Evolutionary conservation across 1,140 invertebrate genomes (phyloP).

Genomic region (Drosophila insularis): DNA sequence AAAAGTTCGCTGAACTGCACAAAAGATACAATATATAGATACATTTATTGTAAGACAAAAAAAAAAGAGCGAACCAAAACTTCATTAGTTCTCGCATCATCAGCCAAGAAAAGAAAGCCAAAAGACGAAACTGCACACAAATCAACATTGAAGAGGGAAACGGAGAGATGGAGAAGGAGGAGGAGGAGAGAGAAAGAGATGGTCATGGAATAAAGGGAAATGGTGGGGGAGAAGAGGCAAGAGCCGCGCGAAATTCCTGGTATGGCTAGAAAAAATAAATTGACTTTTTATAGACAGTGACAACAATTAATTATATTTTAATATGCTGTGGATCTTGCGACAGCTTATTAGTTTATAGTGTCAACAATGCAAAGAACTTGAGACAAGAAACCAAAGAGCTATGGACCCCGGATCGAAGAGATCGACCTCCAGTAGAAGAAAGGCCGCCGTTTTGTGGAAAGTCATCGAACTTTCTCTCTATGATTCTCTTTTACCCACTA

Average conservation of each 20-base stretch:
- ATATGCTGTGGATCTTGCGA: constrained; percentile 64
- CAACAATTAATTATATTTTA: constrained; percentile 81
- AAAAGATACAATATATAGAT: constrained; percentile 56
- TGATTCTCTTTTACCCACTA: constrained; percentile 53
- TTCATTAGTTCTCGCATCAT: constrained; percentile 49
- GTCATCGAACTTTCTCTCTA: constrained; percentile 76
- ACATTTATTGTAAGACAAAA: constrained; percentile 38
- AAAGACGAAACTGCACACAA: constrained; percentile 75
- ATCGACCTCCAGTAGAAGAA: constrained; percentile 51
- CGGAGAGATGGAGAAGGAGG: neutral
- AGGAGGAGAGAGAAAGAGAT: neutral
- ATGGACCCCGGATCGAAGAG: constrained; percentile 21
- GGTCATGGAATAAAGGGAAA: neutral
- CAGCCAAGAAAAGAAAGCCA: constrained; percentile 52
- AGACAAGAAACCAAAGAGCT: constrained; percentile 6
- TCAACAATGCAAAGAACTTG: constrained; percentile 65
- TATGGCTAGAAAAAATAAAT: constrained; percentile 51
- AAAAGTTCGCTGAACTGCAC: constrained; percentile 79
- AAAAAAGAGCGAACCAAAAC: constrained; percentile 24
- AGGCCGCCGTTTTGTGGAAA: constrained; percentile 62
- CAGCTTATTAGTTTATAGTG: constrained; percentile 79
- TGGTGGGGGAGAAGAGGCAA: constrained; percentile 3
- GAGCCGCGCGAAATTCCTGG: constrained; percentile 51
- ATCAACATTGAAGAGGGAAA: constrained; percentile 58
- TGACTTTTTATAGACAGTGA: constrained; percentile 80